Conservation (phyloP, 2,113 vertebrate genomes). For the Sakesphorus luctuosus region DNA sequence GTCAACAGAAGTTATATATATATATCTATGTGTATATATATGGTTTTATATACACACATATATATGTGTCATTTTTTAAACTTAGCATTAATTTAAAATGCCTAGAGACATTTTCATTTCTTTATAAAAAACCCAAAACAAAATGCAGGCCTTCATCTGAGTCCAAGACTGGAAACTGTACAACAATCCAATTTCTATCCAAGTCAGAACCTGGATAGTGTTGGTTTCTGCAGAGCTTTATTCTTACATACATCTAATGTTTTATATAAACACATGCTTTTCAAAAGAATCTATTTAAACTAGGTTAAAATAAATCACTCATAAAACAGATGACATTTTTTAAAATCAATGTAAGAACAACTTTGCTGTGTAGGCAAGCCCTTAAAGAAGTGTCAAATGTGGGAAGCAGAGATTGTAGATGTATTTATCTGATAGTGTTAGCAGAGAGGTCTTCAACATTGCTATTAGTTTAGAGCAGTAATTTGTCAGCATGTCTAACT, state of each 20-base stretch:
- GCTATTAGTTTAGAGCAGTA: slow-evolving; percentile 25
- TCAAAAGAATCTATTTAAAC: slow-evolving; percentile 17
- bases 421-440: slow-evolving; percentile 41
- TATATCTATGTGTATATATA: not conserved
- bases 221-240: not conserved
- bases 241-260: not conserved
- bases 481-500: not conserved
- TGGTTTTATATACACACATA: not conserved
- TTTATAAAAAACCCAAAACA: not conserved
- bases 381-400: slow-evolving; percentile 49
- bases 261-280: slow-evolving; percentile 27
- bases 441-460: slow-evolving; percentile 35
- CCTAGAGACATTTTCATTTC: not conserved
- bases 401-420: slow-evolving; percentile 57
- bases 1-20: not conserved
- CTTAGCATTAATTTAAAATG: slow-evolving; percentile 14
- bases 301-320: slow-evolving; percentile 34
- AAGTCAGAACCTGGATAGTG: not conserved
- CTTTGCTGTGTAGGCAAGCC: slow-evolving; percentile 58
- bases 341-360: slow-evolving; percentile 47
- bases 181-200: not conserved
- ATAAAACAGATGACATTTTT: slow-evolving; percentile 36
- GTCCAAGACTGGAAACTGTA: not conserved
- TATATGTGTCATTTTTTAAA: not conserved
- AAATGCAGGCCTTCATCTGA: not conserved